A percentile compares a stretch with the other conserved stretches of the same genome.
phyloP scores from a whole-genome alignment of 2,888 invertebrate species.

The Desoria tigrina region DNA sequence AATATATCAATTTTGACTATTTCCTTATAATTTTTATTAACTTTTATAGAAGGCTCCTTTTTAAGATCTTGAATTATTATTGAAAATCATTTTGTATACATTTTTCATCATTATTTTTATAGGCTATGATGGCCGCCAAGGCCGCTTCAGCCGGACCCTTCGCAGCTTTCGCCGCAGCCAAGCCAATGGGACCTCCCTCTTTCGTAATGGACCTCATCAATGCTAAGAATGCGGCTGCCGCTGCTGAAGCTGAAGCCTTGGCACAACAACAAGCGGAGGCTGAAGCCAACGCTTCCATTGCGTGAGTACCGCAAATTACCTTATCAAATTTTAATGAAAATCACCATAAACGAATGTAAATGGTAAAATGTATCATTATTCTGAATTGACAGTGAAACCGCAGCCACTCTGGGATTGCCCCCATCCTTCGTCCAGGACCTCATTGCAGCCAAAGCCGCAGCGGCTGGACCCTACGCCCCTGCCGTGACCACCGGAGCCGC shows the following conservation, averaged over 20 bases:
- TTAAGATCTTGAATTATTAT: no score
- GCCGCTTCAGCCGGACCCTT: constrained; percentile 27
- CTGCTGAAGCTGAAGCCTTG: constrained; percentile 27
- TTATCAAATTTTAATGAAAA: not conserved
- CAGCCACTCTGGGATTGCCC: constrained; percentile 12
- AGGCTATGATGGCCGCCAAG: constrained; percentile 33
- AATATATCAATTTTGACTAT: no score
- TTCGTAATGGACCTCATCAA: constrained; percentile 36
- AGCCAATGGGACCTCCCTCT: constrained; percentile 34
- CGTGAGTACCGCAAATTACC: not conserved
- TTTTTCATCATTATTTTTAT: constrained; percentile 4
- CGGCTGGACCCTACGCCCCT: constrained; percentile 13
- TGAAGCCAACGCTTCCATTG: not conserved
- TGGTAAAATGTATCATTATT: not conserved
- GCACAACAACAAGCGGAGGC: constrained; percentile 27
- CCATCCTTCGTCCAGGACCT: constrained; percentile 34
- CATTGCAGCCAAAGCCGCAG: constrained; percentile 21
- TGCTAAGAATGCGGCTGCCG: constrained; percentile 39
- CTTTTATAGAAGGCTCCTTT: no score
- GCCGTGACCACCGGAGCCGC: constrained; percentile 18
- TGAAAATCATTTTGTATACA: no score
- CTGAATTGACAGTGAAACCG: not conserved
- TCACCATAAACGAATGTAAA: no score
- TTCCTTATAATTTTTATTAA: no score
- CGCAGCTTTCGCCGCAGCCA: constrained; percentile 9